Base-by-base conservation (phyloP, 2,888 invertebrate species). In the Cryptocephalus primarius region DNA sequence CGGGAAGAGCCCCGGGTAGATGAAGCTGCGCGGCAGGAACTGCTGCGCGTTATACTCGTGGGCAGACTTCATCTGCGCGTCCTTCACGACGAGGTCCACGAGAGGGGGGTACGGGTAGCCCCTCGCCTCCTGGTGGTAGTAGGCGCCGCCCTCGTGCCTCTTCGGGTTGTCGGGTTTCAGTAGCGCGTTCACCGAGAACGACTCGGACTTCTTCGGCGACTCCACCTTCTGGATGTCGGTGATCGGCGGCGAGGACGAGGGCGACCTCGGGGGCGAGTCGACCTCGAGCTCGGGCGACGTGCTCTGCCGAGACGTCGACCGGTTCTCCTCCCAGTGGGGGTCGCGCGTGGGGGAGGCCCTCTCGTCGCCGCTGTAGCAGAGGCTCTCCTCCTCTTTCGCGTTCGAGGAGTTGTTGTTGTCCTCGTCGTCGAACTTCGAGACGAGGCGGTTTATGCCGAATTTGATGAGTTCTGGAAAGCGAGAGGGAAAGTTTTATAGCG, bases 131-230 rank as follows among this genome's bases (percentile, higher is more conserved):
- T 55, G 52, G 42, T 55, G 55, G 33, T 48, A 13, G 72, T 72
- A 33, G 70, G 70, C 45, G 74, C 71, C n/a, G 72, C 72, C 58
- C 2, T 11, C 12, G 22, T 73, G 73, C 12, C 12, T 36, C 36
- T 36, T 36, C 12, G 36, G 36, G 12, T 36, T 22, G 64, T 89
- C 89, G 46, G 89, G 87, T 67, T 87, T 75, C 41, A 90, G 69
- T 33, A 90, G 72, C 1, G 89, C 89, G 52, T 85, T 87, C 38
- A 90, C 88, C 45, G 88, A 88, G 69, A 89, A 90, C 22, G 85
- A 77, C 70, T 88, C 88, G 10, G 87, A 88, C 72, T 84, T 80
- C 67, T 85, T 85, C 8, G 68, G 68, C 32, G 63, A 58, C 8
- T 55, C 75, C 67, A 47, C 62, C 54, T 67, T 68, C 33, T 65